A percentile compares a stretch with the other conserved stretches of the same genome.
These are phyloP conservation scores for Aplochiton taeniatus DNA, from an alignment of 2,797 vertebrate species.

Conservation along the genomic window DNA sequence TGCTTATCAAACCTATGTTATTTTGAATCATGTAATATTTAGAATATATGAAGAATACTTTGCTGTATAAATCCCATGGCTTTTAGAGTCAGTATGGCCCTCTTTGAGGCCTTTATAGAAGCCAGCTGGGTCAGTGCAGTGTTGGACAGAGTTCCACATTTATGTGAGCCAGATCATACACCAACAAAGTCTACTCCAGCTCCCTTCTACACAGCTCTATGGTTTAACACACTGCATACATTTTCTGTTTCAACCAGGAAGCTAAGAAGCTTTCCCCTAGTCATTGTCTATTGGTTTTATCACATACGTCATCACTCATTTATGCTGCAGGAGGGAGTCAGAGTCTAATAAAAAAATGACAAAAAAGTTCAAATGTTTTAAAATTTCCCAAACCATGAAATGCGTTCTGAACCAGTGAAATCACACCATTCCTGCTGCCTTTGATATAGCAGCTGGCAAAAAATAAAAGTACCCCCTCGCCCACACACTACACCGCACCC, in stretches of 20 bases:
- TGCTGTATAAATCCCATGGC: conserved; percentile 60
- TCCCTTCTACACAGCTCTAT: conserved; percentile 7
- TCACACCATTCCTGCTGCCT: conserved; percentile 47
- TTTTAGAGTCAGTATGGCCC: conserved; percentile 60
- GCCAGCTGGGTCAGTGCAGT: conserved; percentile 66
- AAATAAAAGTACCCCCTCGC: conserved; percentile 34
- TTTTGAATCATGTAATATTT: conserved; percentile 77
- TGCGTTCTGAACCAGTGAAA: conserved; percentile 47
- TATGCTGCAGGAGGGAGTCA: conserved; percentile 16
- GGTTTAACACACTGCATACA: conserved; percentile 4
- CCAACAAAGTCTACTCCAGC: conserved; percentile 40
- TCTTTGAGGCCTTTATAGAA: conserved; percentile 68
- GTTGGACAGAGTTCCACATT: conserved; percentile 53
- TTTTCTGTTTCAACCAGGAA: too few relatives aligned
- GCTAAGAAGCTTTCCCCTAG: background rate
- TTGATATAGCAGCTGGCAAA: conserved; percentile 35
- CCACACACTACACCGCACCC: conserved; percentile 20
- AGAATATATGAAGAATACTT: conserved; percentile 62
- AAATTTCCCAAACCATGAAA: conserved; percentile 41
- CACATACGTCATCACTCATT: conserved; percentile 10
- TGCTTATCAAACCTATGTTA: conserved; percentile 62
- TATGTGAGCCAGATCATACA: conserved; percentile 57
- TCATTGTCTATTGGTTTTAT: background rate
- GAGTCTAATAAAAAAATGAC: conserved; percentile 14
- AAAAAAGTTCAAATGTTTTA: too few relatives aligned